Evolutionary conservation across 2,888 invertebrate species (phyloP), one percentile per base, ranked within the genome.

Genomic region (Drosophila atripex): DNA sequence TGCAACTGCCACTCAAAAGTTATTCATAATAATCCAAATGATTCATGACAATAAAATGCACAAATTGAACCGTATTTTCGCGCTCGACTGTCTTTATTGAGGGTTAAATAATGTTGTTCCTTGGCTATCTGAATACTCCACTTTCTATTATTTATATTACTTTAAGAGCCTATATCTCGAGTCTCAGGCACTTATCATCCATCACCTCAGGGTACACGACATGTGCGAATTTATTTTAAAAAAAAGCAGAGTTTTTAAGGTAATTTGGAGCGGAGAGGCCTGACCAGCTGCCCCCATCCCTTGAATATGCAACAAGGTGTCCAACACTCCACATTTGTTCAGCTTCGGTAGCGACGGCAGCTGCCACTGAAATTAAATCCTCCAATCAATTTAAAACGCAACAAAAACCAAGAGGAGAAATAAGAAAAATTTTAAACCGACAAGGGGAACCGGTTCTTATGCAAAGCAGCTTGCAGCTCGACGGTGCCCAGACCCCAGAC

Each of bases 291-390:
- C 35, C n/a, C 18, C 35, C n/a, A 38, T 58, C 45, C 52, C 54
- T 45, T 45, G 59, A 60, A 28, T 18, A 43, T 18, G 12, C 3
- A 64, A 55, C 46, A 74, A 54, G 69, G 72, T 75, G 73, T 78
- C 76, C 68, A 70, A 73, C 76, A 61, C 65, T 53, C 66, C 21
- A 66, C 86, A 72, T 30, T 75, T 52, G 63, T 60, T 68, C 52
- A 69, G 80, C 80, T 77, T 60, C 73, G 39, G 60, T 53, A 46
- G 46, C 76, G 53, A 46, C 71, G 63, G 79, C 83, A 88, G 88
- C 88, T 83, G 83, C 84, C 79, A 79, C 77, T 83, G 83, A 83
- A 84, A 84, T 88, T 86, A 84, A 84, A 84, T 88, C 88, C 88
- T 74, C 88, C 83, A 86, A 83, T 88, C 88, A 83, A 86, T 84